Evolutionary conservation across 2,113 vertebrate genomes (phyloP).

Genomic region (Oophaga pumilio): DNA sequence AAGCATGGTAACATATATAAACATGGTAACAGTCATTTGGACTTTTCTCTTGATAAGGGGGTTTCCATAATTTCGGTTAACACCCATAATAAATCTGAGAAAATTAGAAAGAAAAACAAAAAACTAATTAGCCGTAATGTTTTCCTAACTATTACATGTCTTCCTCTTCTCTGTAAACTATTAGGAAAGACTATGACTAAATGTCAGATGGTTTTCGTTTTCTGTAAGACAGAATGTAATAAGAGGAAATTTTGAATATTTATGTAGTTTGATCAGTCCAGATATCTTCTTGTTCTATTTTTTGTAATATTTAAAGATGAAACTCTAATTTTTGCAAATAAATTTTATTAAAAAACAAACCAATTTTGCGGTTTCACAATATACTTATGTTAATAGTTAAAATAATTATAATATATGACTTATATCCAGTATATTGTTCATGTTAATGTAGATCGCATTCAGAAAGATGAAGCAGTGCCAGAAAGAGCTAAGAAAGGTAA

Average conservation of each 20-base stretch:
- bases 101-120: not conserved
- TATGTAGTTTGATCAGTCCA: not conserved
- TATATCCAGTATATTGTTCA: not conserved
- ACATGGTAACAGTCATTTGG: not conserved
- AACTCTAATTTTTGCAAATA: not conserved
- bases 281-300: not conserved
- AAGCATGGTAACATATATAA: not conserved
- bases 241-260: not conserved
- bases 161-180: not conserved
- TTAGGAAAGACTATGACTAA: not conserved
- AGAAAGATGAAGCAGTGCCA: constrained; percentile 29
- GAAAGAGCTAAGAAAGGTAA: constrained; percentile 11
- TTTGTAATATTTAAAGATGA: not conserved
- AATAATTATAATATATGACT: not conserved
- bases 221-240: not conserved
- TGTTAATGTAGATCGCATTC: constrained; percentile 22
- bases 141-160: not conserved
- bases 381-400: not conserved
- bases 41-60: not conserved
- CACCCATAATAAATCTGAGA: constrained; percentile 1
- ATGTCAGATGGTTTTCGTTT: not conserved
- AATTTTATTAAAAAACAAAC: not conserved
- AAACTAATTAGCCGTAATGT: not conserved
- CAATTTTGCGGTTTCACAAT: not conserved
- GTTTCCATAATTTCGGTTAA: not conserved